These are phyloP conservation scores for Cephus sareptanus DNA, from an alignment of 2,888 invertebrate genomes.

Conservation along the genomic window DNA sequence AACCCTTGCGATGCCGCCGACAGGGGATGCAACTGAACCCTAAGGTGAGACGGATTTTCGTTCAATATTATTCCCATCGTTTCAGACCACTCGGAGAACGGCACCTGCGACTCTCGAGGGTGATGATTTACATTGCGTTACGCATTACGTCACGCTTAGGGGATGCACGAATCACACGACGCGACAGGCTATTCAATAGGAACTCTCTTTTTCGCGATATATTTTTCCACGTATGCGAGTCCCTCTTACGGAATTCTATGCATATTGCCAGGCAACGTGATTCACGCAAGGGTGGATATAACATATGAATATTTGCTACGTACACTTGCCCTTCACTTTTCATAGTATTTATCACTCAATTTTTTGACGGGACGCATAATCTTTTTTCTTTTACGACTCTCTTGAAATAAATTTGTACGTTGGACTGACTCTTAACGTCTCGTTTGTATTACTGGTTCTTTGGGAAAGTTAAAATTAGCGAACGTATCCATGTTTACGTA, in stretches of 20 bases:
- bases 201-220: no score
- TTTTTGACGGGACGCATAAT: background rate
- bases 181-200: no score
- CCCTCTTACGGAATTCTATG: no score
- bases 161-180: background rate
- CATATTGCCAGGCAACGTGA: background rate
- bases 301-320: background rate
- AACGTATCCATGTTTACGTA: background rate
- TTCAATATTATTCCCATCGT: slow-evolving; percentile 1
- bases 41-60: background rate
- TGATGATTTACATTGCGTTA: background rate
- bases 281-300: background rate
- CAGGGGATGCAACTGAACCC: slow-evolving; percentile 7
- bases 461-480: background rate
- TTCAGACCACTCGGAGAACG: background rate
- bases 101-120: background rate
- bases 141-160: background rate
- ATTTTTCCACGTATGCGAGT: no score
- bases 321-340: background rate
- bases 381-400: background rate
- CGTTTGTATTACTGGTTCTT: background rate
- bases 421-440: background rate
- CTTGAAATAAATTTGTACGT: background rate
- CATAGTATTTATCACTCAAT: no score
- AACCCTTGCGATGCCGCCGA: slow-evolving; percentile 23